These are phyloP conservation scores for Papilio machaon DNA, from an alignment of 1,140 invertebrate species.

Conservation along the genomic window DNA sequence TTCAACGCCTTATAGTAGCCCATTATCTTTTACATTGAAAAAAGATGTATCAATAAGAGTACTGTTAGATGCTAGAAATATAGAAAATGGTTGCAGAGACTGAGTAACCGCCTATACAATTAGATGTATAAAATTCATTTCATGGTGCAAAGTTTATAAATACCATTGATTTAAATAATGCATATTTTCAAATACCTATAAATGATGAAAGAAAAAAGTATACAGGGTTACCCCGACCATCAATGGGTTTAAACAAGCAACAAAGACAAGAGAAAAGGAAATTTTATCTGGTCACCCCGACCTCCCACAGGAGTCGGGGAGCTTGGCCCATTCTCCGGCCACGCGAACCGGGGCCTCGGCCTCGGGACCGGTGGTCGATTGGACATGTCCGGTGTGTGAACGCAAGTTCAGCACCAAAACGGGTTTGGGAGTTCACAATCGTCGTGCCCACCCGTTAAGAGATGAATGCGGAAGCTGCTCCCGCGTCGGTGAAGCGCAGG, in stretches of 20 bases:
- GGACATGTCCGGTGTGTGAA: conserved; percentile 30
- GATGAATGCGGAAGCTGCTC: conserved; percentile 26
- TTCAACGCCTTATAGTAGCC: conserved; percentile 54
- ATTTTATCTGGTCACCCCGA: conserved; percentile 17
- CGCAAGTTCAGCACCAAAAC: conserved; percentile 28
- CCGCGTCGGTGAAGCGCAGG: conserved; percentile 40
- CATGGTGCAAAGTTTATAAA: conserved; percentile 52
- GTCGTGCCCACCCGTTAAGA: conserved; percentile 23
- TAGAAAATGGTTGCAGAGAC: conserved; percentile 53
- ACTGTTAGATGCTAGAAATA: conserved; percentile 59
- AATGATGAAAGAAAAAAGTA: conserved; percentile 50
- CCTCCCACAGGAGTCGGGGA: conserved; percentile 30
- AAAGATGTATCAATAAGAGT: conserved; percentile 53
- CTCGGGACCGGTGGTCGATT: neutral
- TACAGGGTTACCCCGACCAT: conserved; percentile 55
- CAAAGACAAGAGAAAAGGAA: neutral
- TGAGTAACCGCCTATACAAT: conserved; percentile 50
- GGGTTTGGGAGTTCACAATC: conserved; percentile 18
- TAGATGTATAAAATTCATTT: conserved; percentile 56
- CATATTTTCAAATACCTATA: conserved; percentile 69
- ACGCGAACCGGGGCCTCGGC: neutral
- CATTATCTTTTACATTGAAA: conserved; percentile 55
- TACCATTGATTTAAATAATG: conserved; percentile 58
- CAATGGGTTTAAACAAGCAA: conserved; percentile 9
- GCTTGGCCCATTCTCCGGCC: neutral